phyloP scores from a whole-genome alignment of 2,113 vertebrate species.

The Menura novaehollandiae region DNA sequence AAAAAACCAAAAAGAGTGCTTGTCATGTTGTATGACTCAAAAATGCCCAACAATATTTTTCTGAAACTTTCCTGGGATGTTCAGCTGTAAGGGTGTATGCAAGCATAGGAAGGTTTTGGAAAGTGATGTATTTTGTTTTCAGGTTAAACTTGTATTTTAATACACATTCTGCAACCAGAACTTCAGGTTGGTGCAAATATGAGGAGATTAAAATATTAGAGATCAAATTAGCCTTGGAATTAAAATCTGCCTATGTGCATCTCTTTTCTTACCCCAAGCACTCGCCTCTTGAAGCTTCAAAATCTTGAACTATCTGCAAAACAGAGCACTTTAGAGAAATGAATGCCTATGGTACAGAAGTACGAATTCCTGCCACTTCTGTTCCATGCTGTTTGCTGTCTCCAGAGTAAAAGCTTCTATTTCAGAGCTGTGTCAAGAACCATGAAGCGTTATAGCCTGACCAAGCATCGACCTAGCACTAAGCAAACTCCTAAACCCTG shows the following conservation, averaged over 20 bases:
- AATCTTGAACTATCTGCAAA: not conserved
- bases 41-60: not conserved
- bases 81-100: not conserved
- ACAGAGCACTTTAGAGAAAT: not conserved
- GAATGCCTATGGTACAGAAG: not conserved
- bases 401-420: slow-evolving; percentile 64
- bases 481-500: slow-evolving; percentile 41
- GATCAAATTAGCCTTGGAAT: slow-evolving; percentile 4
- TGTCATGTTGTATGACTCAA: not conserved
- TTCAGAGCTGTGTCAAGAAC: slow-evolving; percentile 63
- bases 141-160: not conserved
- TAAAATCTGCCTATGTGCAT: not conserved
- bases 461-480: slow-evolving; percentile 60
- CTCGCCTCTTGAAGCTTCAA: not conserved
- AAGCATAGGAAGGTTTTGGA: not conserved
- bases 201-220: slow-evolving; percentile 1
- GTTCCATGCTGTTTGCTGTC: slow-evolving; percentile 30
- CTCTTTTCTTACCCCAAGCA: not conserved
- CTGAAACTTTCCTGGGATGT: not conserved
- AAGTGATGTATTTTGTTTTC: not conserved
- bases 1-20: not conserved
- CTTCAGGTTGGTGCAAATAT: not conserved
- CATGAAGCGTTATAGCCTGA: slow-evolving; percentile 60
- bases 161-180: not conserved
- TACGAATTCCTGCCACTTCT: not conserved